Conservation (phyloP, 2,113 vertebrate species). For the Sander vitreus region DNA sequence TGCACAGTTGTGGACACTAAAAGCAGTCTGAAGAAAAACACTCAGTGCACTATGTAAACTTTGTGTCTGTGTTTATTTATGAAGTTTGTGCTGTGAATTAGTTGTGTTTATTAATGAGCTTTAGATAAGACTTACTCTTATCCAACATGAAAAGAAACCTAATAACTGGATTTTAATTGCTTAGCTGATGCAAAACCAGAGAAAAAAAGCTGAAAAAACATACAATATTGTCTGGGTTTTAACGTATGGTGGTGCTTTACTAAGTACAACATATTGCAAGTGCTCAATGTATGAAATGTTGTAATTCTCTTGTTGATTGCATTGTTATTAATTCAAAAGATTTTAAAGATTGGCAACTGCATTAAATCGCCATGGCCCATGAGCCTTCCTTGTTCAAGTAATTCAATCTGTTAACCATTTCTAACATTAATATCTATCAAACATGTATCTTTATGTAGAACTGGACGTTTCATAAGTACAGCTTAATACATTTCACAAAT, state of each 20-base stretch:
- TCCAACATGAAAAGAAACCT: background rate
- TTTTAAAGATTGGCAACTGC: too few species aligned
- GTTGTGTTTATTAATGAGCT: slow-evolving; percentile 9
- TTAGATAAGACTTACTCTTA: slow-evolving; percentile 19
- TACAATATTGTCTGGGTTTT: background rate
- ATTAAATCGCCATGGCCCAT: too few species aligned
- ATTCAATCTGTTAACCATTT: too few species aligned
- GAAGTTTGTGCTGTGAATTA: slow-evolving; percentile 9
- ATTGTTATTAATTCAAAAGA: background rate
- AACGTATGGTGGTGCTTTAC: background rate
- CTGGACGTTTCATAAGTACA: too few species aligned
- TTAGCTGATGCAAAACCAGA: slow-evolving; percentile 16
- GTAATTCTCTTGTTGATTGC: background rate
- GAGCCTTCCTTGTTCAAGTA: too few species aligned
- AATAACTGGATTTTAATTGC: slow-evolving; percentile 37
- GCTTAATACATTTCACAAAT: too few species aligned
- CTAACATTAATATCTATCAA: too few species aligned
- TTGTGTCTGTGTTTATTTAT: slow-evolving; percentile 6
- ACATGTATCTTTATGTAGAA: too few species aligned
- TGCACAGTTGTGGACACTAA: background rate
- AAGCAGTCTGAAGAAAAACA: background rate
- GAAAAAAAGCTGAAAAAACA: background rate
- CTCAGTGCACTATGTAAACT: background rate
- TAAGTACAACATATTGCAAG: background rate
- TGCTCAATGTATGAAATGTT: background rate